Percentiles rank a stretch among this genome's conserved stretches.
Conservation (phyloP, 2,888 invertebrate genomes). For the Papilio gigon region DNA sequence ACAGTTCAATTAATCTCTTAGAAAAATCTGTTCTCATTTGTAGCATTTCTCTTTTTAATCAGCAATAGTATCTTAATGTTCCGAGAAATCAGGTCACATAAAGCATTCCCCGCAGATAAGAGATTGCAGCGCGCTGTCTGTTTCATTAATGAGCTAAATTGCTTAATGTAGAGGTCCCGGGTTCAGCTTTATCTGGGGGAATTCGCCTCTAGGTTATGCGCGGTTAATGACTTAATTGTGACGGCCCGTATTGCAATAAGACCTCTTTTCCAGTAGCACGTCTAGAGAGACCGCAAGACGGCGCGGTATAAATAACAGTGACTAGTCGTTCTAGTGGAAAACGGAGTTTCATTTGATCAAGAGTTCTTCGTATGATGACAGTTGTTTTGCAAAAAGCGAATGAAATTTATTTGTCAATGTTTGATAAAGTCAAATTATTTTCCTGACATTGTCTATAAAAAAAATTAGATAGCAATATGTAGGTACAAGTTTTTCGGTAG, state of each 20-base stretch:
- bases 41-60: neutral
- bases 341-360: neutral
- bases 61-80: constrained; percentile 2
- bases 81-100: constrained; percentile 47
- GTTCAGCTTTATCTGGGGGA: constrained; percentile 69
- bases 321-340: neutral
- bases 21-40: neutral
- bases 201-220: constrained; percentile 49
- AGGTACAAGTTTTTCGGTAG: neutral
- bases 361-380: neutral
- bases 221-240: constrained; percentile 46
- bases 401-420: too few relatives aligned
- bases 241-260: constrained; percentile 41
- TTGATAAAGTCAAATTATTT: too few relatives aligned
- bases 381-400: neutral
- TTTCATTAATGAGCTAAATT: constrained; percentile 66
- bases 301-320: neutral
- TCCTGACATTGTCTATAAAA: too few relatives aligned
- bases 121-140: constrained; percentile 47
- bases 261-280: neutral
- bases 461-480: neutral
- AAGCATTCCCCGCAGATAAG: constrained; percentile 44
- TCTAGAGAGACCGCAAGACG: neutral
- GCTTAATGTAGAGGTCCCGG: constrained; percentile 68
- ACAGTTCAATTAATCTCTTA: neutral